These are phyloP conservation scores for Sebastes matsubarae DNA, from an alignment of 2,797 vertebrate genomes.

Conservation along the genomic window DNA sequence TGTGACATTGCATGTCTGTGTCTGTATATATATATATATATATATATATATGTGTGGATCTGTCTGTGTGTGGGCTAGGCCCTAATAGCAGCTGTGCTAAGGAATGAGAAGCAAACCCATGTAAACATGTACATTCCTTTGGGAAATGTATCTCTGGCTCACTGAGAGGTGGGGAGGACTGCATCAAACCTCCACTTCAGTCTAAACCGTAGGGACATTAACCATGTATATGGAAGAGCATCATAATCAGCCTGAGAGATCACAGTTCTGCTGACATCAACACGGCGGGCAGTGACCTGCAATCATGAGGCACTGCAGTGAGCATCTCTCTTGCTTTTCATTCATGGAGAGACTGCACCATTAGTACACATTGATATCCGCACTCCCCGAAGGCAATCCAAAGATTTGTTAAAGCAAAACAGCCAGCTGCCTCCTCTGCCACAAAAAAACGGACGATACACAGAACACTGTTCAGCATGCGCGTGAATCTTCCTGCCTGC, in stretches of 20 bases:
- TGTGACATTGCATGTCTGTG: conserved; percentile 9
- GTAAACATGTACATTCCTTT: conserved; percentile 54
- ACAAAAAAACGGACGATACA: background rate
- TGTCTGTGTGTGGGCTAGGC: conserved; percentile 16
- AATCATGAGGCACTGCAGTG: conserved; percentile 66
- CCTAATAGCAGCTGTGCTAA: conserved; percentile 17
- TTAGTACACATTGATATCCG: conserved; percentile 28
- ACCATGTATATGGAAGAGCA: conserved; percentile 13
- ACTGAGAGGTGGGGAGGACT: conserved; percentile 7
- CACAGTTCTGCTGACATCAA: conserved; percentile 69
- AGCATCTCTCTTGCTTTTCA: conserved; percentile 26
- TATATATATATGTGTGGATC: background rate
- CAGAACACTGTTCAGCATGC: conserved; percentile 16
- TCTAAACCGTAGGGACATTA: conserved; percentile 29
- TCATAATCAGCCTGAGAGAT: conserved; percentile 52
- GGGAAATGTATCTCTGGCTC: conserved; percentile 12
- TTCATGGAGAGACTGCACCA: conserved; percentile 31
- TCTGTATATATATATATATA: background rate
- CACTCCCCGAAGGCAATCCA: conserved; percentile 21
- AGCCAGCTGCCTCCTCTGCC: conserved; percentile 9
- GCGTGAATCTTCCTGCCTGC: conserved; percentile 22
- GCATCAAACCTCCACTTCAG: conserved; percentile 36
- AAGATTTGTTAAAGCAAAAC: conserved; percentile 27
- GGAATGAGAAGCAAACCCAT: conserved; percentile 1
- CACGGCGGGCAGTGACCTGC: conserved; percentile 69